Evolutionary conservation across 2,113 vertebrate species (phyloP).

Genomic region (Osmerus mordax): DNA sequence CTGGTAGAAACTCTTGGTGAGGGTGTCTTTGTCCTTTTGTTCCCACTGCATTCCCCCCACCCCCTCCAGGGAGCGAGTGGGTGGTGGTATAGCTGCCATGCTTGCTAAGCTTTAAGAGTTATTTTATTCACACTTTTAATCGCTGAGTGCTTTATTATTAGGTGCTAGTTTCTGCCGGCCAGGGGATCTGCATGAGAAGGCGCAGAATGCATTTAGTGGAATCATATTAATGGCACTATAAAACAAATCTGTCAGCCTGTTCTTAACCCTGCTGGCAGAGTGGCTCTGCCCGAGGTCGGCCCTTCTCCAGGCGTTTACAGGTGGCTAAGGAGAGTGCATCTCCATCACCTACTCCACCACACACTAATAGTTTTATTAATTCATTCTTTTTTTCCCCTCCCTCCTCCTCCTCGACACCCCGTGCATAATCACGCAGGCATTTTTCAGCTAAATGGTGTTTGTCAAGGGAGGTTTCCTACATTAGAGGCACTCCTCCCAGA

Average conservation of each 20-base stretch:
- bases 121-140: slow-evolving; percentile 79
- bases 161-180: slow-evolving; percentile 68
- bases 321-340: slow-evolving; percentile 71
- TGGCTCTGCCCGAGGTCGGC: slow-evolving; percentile 56
- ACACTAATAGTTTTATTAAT: slow-evolving; percentile 71
- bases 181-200: slow-evolving; percentile 67
- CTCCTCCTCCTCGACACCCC: slow-evolving; percentile 32
- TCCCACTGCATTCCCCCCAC: slow-evolving; percentile 51
- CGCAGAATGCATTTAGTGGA: slow-evolving; percentile 69
- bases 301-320: slow-evolving; percentile 65
- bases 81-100: slow-evolving; percentile 65
- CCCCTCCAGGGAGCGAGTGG: slow-evolving; percentile 69
- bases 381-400: slow-evolving; percentile 35
- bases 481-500: slow-evolving; percentile 55
- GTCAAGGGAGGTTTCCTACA: slow-evolving; percentile 62
- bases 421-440: slow-evolving; percentile 64
- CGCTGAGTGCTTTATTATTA: slow-evolving; percentile 79
- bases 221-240: slow-evolving; percentile 73
- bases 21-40: slow-evolving; percentile 73
- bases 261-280: slow-evolving; percentile 71
- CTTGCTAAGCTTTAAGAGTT: slow-evolving; percentile 72
- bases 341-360: slow-evolving; percentile 62
- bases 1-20: slow-evolving; percentile 66
- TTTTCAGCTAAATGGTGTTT: slow-evolving; percentile 71
- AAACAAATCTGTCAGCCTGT: slow-evolving; percentile 73